Evolutionary conservation across 92 coral and sea anemone species (phyloP), one percentile per base, ranked within the genome.

Genomic region (Actinostola sp.): DNA sequence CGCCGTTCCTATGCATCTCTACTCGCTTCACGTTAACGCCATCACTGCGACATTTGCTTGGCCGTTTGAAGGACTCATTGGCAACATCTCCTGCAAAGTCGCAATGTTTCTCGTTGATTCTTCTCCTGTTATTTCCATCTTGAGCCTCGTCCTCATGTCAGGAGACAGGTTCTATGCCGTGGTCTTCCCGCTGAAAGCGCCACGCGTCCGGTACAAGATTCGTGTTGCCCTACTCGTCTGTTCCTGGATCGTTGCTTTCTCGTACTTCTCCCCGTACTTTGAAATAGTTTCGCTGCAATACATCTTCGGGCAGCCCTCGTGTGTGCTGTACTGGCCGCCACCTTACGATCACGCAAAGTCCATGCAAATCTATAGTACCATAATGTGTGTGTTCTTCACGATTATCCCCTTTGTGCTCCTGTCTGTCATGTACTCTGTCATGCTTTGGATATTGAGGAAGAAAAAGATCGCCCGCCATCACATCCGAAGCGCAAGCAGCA

Each of bases 111-210:
- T 75, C 0, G 73, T 65, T 14, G 81, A 75, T 39, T 63, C 62
- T 25, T 75, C 81, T 11, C 81, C 81, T 24, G 60, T 75, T 8
- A 70, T 75, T 5, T 75, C 81, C 16, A 64, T 75, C 15, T 13
- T 75, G 35, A 75, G 73, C 23, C 81, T 75, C 3, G 81, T 75
- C 27, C 58, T 75, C 27, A 75, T 75, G 81, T 34, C 81, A 1
- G 71, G 48, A 1, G 81, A 75, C 32, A 28, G 81, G 23, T 75
- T 75, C 45, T 45, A 75, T 29, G 81, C 81, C 1, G 81, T 75
- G 8, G 81, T 64, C 41, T 75, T 75, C 26, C 81, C 81, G 5
- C 69, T 75, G 35, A 75, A 75, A 32, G 72, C 72, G 16, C 73
- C 55, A 21, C 72, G 68, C 42, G 54, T 75, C 36, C 44, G 81